Conservation (phyloP, 2,113 vertebrate genomes). For the Gavialis gangeticus region DNA sequence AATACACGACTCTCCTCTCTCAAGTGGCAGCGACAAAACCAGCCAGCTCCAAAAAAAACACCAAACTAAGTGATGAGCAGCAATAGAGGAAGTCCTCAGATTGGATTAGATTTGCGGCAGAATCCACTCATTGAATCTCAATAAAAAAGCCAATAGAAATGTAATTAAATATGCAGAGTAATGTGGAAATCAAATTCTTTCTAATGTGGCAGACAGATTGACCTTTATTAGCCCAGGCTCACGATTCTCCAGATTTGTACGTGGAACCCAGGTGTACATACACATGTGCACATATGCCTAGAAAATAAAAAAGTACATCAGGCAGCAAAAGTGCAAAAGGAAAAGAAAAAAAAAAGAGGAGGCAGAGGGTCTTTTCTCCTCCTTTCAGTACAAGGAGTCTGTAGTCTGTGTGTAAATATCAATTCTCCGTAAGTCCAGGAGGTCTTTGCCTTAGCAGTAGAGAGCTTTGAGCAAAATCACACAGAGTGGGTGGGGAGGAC, state of each 20-base stretch:
- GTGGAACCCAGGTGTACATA: slow-evolving; percentile 24
- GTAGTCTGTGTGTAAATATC: neutral
- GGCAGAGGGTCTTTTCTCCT: neutral
- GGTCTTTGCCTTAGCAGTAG: neutral
- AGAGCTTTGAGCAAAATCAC: neutral
- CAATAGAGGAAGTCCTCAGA: neutral
- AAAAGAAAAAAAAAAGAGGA: neutral
- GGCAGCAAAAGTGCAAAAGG: neutral
- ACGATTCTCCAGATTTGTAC: neutral
- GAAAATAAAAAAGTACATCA: slow-evolving; percentile 18
- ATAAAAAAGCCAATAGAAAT: slow-evolving; percentile 2
- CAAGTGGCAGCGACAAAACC: neutral
- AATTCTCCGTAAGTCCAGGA: neutral
- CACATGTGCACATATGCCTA: slow-evolving; percentile 27
- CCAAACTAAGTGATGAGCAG: neutral
- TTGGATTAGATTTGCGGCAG: neutral
- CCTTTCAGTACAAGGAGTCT: neutral
- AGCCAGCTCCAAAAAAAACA: neutral
- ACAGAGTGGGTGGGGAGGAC: neutral
- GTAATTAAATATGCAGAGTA: neutral
- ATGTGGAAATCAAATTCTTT: neutral
- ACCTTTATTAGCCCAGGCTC: slow-evolving; percentile 13
- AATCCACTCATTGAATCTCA: neutral
- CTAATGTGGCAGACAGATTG: slow-evolving; percentile 9
- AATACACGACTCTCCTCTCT: neutral